Conservation (phyloP, 2,888 invertebrate species). For the Anaspis maculata region DNA sequence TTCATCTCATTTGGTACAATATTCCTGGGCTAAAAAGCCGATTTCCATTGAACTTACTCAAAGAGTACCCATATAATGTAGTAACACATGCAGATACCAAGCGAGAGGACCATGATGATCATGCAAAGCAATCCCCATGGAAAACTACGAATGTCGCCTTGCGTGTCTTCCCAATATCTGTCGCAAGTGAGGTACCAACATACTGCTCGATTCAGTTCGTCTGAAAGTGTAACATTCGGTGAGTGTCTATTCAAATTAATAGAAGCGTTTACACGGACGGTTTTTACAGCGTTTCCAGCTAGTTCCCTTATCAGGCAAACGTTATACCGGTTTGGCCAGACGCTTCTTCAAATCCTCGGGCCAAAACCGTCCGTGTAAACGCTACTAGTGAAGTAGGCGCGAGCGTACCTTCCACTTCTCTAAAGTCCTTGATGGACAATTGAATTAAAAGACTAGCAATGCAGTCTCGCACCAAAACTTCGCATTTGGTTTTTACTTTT, state of each 20-base stretch:
- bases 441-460: slow-evolving; percentile 73
- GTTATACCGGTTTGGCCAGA: too few species aligned
- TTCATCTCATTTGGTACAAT: too few species aligned
- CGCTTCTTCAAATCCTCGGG: too few species aligned
- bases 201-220: slow-evolving; percentile 79
- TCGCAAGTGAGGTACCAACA: slow-evolving; percentile 92
- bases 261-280: not conserved
- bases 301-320: too few species aligned
- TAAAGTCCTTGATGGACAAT: slow-evolving; percentile 74
- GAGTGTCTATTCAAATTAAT: too few species aligned
- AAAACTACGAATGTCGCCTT: slow-evolving; percentile 64
- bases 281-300: slow-evolving; percentile 1
- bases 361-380: too few species aligned
- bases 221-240: slow-evolving; percentile 42
- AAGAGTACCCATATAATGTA: slow-evolving; percentile 89
- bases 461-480: slow-evolving; percentile 70
- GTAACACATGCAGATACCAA: slow-evolving; percentile 82
- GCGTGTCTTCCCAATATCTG: slow-evolving; percentile 82
- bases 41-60: slow-evolving; percentile 60
- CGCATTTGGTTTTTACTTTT: slow-evolving; percentile 51
- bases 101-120: slow-evolving; percentile 69
- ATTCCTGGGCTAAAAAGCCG: too few species aligned
- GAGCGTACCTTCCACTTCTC: slow-evolving; percentile 80
- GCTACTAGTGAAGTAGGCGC: too few species aligned
- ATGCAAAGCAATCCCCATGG: slow-evolving; percentile 75